Evolutionary conservation across 2,797 vertebrate species (phyloP), one percentile per base, ranked within the genome.

Genomic region (Danio tinwini): DNA sequence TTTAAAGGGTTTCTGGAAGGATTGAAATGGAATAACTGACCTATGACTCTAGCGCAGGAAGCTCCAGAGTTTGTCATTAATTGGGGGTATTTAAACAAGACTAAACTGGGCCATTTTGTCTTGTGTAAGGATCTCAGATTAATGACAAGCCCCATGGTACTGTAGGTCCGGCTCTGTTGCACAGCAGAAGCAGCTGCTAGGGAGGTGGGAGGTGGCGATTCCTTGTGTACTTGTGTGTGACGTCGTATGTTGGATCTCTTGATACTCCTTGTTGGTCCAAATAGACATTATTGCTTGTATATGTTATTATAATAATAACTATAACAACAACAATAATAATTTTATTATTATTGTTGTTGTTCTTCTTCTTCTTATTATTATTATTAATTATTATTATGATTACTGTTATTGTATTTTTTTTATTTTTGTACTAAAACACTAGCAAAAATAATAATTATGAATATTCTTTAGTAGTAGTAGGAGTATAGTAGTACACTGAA

Each of bases 1-100:
- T 92, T 90, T 91, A 86, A 83, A 88, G 90, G 89, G 91, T 92
- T 92, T 88, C 88, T 93, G 87, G 90, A 58, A 82, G 88, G 87
- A 90, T 86, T 73, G 81, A 84, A 83, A 85, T 87, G 61, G 84
- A 86, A 84, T 88, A 89, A 84, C 83, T 82, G 85, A 88, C 87
- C 89, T 86, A 83, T 63, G 55, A 64, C 55, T 73, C 56, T 44
- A 65, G 78, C 85, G 89, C 80, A 50, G 53, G 64, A 83, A 72
- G 68, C 72, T 76, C 67, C 70, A 55, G 64, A 45, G 89, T 87
- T 87, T 90, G 82, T 90, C 90, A 85, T 91, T 91, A 90, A 91
- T 91, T 88, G 81, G 83, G 85, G 77, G 73, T 85, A 87, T 86
- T 90, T 87, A 89, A 88, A 90, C 86, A 85, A 81, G 79, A 85